phyloP scores from a whole-genome alignment of 2,113 vertebrate genomes.

The Odocoileus virginianus region DNA sequence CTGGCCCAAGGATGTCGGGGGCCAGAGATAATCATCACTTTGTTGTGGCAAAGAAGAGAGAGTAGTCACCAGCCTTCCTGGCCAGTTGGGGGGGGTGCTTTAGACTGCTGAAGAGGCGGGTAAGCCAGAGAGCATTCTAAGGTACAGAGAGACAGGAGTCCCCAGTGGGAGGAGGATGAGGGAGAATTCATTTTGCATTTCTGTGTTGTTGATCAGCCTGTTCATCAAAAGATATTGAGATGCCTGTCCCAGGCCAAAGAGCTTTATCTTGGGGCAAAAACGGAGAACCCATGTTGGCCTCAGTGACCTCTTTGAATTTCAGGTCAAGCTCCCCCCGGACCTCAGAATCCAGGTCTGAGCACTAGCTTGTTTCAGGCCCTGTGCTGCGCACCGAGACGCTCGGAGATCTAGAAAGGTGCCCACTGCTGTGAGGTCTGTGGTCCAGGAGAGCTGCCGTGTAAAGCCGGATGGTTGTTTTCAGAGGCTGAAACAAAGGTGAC shows the following conservation, averaged over 20 bases:
- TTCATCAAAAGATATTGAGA: neutral
- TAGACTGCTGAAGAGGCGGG: too few species aligned
- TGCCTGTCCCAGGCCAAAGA: neutral
- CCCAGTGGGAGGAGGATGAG: neutral
- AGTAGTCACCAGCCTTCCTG: neutral
- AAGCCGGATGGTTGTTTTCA: neutral
- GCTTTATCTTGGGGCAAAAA: neutral
- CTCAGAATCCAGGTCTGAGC: neutral
- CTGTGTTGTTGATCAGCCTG: neutral
- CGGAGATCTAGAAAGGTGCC: too few species aligned
- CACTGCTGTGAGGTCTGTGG: rapidly evolving
- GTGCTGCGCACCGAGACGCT: neutral
- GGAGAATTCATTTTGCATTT: neutral
- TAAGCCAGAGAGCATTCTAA: neutral
- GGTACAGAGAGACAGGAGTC: neutral
- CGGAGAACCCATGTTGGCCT: neutral
- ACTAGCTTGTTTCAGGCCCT: neutral
- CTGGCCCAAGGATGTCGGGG: neutral
- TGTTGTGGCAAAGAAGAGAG: neutral
- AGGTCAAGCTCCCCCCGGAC: neutral
- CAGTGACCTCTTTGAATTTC: neutral
- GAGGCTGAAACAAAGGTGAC: neutral
- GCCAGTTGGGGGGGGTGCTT: too few species aligned
- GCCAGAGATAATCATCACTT: neutral
- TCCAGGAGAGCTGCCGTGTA: rapidly evolving